phyloP scores from a whole-genome alignment of 2,888 invertebrate genomes.

The Sarcophaga variegata region DNA sequence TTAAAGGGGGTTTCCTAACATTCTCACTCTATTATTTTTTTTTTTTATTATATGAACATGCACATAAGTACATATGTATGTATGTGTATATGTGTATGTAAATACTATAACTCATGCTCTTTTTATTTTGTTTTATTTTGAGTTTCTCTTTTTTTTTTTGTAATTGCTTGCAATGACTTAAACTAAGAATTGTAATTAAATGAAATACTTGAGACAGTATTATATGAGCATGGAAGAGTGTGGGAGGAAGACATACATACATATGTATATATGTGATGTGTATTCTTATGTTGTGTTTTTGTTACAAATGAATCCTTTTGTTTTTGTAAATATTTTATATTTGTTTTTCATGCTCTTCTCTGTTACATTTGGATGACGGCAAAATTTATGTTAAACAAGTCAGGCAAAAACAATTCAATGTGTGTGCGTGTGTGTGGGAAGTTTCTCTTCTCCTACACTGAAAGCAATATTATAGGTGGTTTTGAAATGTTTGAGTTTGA shows the following conservation, averaged over 20 bases:
- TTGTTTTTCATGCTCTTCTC: background rate
- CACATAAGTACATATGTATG: background rate
- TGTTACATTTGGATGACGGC: conserved; percentile 1
- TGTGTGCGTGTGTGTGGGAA: too few relatives aligned
- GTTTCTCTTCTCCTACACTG: too few relatives aligned
- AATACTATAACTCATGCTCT: background rate
- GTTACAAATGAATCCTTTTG: conserved; percentile 57
- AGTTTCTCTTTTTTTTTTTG: conserved; percentile 3
- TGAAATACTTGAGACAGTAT: conserved; percentile 55
- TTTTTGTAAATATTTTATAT: conserved; percentile 11
- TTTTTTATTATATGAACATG: background rate
- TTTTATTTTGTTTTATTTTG: background rate
- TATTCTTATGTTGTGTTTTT: conserved; percentile 13
- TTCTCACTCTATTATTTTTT: conserved; percentile 32
- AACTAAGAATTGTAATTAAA: conserved; percentile 20
- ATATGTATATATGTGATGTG: too few relatives aligned
- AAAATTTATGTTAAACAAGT: conserved; percentile 33
- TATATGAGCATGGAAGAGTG: too few relatives aligned
- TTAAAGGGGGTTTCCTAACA: conserved; percentile 14
- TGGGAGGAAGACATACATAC: too few relatives aligned
- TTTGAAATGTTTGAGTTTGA: too few relatives aligned
- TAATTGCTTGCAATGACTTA: too few relatives aligned
- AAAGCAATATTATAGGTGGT: too few relatives aligned
- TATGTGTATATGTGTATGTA: too few relatives aligned
- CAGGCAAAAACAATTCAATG: too few relatives aligned